Base-by-base conservation (phyloP, 2,888 invertebrate genomes). In the Ichneumoninae sp. region DNA sequence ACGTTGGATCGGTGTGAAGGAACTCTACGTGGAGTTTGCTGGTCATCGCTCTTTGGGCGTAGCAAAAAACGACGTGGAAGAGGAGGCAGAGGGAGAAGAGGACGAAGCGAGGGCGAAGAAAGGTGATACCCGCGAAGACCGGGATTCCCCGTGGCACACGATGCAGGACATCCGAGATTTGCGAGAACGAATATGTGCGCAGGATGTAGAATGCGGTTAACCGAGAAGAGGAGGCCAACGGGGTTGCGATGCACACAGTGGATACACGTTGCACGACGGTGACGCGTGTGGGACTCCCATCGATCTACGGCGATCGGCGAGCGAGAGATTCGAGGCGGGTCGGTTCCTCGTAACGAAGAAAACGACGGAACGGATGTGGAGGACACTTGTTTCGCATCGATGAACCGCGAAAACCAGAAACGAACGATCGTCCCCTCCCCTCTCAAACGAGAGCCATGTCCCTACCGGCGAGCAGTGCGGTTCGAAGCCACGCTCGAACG, bases 181-280 rank as follows among this genome's bases (percentile, higher is more conserved):
- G 87, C 83, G 87, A 85, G 85, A 86, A 85, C 81, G 84, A 78
- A 84, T 69, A 75, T 81, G 36, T 54, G 65, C 44, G 73, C 89
- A 87, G 89, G 87, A 88, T 87, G 87, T 83, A 70, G 83, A 79
- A 83, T 91, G 90, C 85, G 91, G 90, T 91, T 90, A 89, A 91
- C 90, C 89, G 87, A 89, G 86, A 33, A 73, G 70, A 77, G 63
- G 57, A 75, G 69, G 77, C 71, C 60, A 78, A 75, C 33, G 57
- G 36, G 60, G 33, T 75, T 81, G 44, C 44, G 57, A 73, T 57
- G 33, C 30, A 33, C 60, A 63, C 60, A 63, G 30, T 19, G 44
- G 40, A 73, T 40, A 22, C 26, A 33, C 60, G 60, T 33, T 63
- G 44, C 44, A 13, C 7, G n/a, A 63, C 60, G 60, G 13, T 63